phyloP scores from a whole-genome alignment of 1,140 invertebrate genomes.

The Diorhabda carinulata region DNA sequence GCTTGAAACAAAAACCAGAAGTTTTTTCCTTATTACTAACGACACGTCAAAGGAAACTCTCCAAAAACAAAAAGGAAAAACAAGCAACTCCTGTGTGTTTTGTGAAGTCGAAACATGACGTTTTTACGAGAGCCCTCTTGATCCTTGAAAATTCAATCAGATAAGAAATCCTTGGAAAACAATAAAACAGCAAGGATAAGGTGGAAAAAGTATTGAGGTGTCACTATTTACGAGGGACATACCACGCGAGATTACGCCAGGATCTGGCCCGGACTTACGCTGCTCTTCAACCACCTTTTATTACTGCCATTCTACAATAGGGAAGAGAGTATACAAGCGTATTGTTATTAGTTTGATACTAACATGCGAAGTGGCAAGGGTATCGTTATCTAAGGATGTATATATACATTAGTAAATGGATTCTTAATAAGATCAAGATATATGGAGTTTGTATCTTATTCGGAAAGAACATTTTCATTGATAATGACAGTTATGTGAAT shows the following conservation, averaged over 20 bases:
- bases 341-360: neutral
- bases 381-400: too few relatives aligned
- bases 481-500: too few relatives aligned
- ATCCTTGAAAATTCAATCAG: constrained; percentile 26
- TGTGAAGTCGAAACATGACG: constrained; percentile 16
- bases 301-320: neutral
- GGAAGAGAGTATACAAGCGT: neutral
- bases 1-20: too few relatives aligned
- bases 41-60: neutral
- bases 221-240: constrained; percentile 21
- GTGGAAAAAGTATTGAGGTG: constrained; percentile 12
- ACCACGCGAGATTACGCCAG: constrained; percentile 4
- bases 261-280: constrained; percentile 8
- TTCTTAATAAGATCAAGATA: too few relatives aligned
- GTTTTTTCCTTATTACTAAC: too few relatives aligned
- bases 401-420: too few relatives aligned
- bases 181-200: constrained; percentile 21
- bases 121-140: constrained; percentile 22
- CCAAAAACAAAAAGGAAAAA: neutral
- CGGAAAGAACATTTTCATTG: too few relatives aligned
- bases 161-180: constrained; percentile 25
- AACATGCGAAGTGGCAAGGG: too few relatives aligned
- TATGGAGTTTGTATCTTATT: too few relatives aligned
- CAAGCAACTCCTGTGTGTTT: neutral
- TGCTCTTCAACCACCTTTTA: neutral